Evolutionary conservation across 2,888 invertebrate species (phyloP).

Genomic region (Anthrax anthrax): DNA sequence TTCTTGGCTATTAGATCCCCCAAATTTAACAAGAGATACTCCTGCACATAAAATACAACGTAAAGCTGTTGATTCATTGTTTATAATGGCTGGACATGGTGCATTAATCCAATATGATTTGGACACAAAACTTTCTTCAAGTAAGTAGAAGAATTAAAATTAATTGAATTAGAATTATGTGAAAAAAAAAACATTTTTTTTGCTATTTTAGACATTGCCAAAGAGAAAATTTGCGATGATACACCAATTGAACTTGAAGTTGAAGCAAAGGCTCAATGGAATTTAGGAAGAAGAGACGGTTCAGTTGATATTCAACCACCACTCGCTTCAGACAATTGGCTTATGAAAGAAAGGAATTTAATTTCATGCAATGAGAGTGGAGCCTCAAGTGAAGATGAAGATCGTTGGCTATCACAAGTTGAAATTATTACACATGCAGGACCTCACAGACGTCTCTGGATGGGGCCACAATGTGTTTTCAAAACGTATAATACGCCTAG

Average conservation of each 20-base stretch:
- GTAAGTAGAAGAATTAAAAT: slow-evolving; percentile 27
- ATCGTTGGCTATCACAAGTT: slow-evolving; percentile 90
- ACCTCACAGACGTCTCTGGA: slow-evolving; percentile 91
- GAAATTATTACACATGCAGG: slow-evolving; percentile 96
- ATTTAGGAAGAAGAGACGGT: slow-evolving; percentile 45
- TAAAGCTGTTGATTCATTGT: slow-evolving; percentile 67
- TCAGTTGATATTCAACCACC: slow-evolving; percentile 61
- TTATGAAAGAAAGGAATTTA: slow-evolving; percentile 37
- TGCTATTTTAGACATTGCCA: slow-evolving; percentile 47
- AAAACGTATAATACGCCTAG: slow-evolving; percentile 72
- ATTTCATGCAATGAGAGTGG: slow-evolving; percentile 5
- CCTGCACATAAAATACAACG: slow-evolving; percentile 33
- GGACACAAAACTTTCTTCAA: slow-evolving; percentile 54
- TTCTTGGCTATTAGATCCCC: slow-evolving; percentile 47
- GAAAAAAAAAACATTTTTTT: background rate
- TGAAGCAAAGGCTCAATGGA: slow-evolving; percentile 82
- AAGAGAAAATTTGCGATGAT: slow-evolving; percentile 76
- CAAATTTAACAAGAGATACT: slow-evolving; percentile 34
- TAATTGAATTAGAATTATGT: background rate
- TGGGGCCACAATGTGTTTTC: slow-evolving; percentile 99
- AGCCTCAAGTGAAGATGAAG: slow-evolving; percentile 41
- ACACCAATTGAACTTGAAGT: slow-evolving; percentile 74
- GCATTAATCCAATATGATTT: slow-evolving; percentile 76
- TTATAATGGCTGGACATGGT: slow-evolving; percentile 79
- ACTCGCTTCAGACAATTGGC: slow-evolving; percentile 53